phyloP scores from a whole-genome alignment of 1,140 invertebrate species.

The Achatina immaculata region DNA sequence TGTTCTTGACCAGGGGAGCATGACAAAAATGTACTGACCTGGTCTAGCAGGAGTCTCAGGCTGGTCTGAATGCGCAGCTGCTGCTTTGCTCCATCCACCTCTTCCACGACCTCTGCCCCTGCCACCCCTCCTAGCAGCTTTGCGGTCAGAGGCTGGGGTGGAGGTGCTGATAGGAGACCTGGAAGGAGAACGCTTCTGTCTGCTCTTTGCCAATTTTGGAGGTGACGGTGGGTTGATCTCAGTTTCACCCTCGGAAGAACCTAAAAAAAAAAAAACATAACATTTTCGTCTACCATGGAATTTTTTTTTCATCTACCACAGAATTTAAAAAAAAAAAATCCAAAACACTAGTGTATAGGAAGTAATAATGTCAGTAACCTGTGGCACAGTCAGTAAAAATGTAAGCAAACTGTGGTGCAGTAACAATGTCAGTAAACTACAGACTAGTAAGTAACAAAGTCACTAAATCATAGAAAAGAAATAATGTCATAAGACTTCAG shows the following conservation, averaged over 20 bases:
- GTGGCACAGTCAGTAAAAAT: too few species aligned
- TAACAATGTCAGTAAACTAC: not conserved
- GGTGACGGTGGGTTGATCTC: slow-evolving; percentile 4
- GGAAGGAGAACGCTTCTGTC: slow-evolving; percentile 5
- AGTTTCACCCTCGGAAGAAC: slow-evolving; percentile 17
- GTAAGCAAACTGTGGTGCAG: not conserved
- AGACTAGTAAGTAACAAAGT: not conserved
- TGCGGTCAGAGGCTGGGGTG: slow-evolving; percentile 34
- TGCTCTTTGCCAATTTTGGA: slow-evolving; percentile 10
- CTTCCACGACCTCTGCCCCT: slow-evolving; percentile 53
- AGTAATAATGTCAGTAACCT: too few species aligned
- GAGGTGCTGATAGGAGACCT: slow-evolving; percentile 12
- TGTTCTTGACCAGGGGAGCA: too few species aligned
- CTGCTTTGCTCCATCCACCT: slow-evolving; percentile 19
- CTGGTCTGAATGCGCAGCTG: slow-evolving; percentile 40
- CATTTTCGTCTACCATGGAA: too few species aligned
- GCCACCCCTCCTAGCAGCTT: slow-evolving; percentile 39
- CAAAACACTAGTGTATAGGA: too few species aligned
- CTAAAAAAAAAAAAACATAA: not conserved
- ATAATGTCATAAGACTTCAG: not conserved
- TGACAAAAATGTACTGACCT: slow-evolving; percentile 14
- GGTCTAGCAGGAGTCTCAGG: slow-evolving; percentile 37
- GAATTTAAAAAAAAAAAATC: too few species aligned
- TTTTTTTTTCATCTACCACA: too few species aligned
- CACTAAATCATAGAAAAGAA: not conserved